Percentiles rank a stretch among this genome's conserved stretches.
Conservation (phyloP, 92 coral and sea anemone species). For the Phenganax subtilis region DNA sequence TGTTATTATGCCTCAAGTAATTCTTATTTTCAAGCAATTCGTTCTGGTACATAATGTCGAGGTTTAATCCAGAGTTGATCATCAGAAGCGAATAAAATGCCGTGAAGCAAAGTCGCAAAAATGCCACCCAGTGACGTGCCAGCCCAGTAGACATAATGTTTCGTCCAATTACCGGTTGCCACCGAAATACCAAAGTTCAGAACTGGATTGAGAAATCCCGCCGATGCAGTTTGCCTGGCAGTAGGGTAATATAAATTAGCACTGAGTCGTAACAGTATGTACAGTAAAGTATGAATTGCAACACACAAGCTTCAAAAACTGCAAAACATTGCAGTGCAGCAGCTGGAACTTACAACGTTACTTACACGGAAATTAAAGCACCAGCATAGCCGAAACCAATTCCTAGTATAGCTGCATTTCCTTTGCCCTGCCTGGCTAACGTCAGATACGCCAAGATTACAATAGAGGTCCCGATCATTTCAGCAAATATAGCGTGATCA, state of each 20-base stretch:
- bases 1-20: not conserved
- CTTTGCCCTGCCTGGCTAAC: slow-evolving; percentile 15
- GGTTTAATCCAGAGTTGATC: slow-evolving; percentile 25
- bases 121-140: slow-evolving; percentile 21
- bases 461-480: slow-evolving; percentile 17
- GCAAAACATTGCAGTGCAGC: not conserved
- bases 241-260: not conserved
- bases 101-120: slow-evolving; percentile 17
- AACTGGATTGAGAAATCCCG: slow-evolving; percentile 22
- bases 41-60: slow-evolving; percentile 14
- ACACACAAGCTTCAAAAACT: not conserved
- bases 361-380: slow-evolving; percentile 34
- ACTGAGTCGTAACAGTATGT: not conserved
- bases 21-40: slow-evolving; percentile 2
- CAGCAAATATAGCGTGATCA: slow-evolving; percentile 17
- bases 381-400: slow-evolving; percentile 36
- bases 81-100: slow-evolving; percentile 19
- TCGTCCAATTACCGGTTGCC: not conserved
- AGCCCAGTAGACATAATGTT: slow-evolving; percentile 24
- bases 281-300: too few species aligned
- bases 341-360: not conserved
- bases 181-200: slow-evolving; percentile 28
- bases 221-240: not conserved
- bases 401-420: slow-evolving; percentile 31
- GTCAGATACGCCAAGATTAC: slow-evolving; percentile 15